Evolutionary conservation across 2,888 invertebrate species (phyloP).

Genomic region (Pollenia griseotomentosa): DNA sequence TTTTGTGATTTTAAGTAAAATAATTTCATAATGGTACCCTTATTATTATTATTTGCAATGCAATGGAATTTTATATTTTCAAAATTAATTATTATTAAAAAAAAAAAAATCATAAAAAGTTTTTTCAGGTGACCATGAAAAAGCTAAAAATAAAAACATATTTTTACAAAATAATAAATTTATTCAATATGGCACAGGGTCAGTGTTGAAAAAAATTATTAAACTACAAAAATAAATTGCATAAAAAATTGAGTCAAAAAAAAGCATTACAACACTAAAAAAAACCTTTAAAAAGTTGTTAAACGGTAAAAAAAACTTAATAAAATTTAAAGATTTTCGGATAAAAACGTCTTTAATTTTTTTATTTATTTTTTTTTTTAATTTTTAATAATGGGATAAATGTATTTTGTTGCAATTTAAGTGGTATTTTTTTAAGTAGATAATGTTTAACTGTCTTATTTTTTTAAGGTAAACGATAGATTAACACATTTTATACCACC

Average conservation of each 20-base stretch:
- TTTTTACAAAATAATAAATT: constrained; percentile 12
- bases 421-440: not conserved
- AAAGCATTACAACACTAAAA: not conserved
- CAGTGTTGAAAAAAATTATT: constrained; percentile 45
- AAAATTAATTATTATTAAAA: too few relatives aligned
- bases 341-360: constrained; percentile 14
- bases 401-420: constrained; percentile 35
- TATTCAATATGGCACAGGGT: constrained; percentile 64
- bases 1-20: too few relatives aligned
- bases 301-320: constrained; percentile 3
- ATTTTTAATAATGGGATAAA: not conserved
- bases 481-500: too few relatives aligned
- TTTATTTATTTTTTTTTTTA: not conserved
- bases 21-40: too few relatives aligned
- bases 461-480: too few relatives aligned
- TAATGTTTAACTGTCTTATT: not conserved
- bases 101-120: too few relatives aligned
- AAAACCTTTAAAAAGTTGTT: not conserved
- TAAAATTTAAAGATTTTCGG: constrained; percentile 33
- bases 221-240: constrained; percentile 38
- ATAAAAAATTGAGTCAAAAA: constrained; percentile 46
- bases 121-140: not conserved
- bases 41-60: too few relatives aligned
- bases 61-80: too few relatives aligned
- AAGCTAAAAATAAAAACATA: not conserved